Evolutionary conservation across 2,113 vertebrate genomes (phyloP).

Genomic region (Bombycilla garrulus): DNA sequence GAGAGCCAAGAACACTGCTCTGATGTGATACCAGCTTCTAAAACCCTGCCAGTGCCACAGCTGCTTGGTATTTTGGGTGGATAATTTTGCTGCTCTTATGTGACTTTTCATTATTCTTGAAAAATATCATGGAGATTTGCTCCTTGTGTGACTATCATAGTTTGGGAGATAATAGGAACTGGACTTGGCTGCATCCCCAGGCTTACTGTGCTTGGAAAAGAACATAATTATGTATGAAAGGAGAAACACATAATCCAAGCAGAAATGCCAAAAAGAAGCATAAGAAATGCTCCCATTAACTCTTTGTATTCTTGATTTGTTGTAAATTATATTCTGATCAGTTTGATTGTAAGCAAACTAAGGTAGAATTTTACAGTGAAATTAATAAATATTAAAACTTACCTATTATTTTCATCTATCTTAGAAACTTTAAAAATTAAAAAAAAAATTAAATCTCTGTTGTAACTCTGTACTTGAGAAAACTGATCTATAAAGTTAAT

Average conservation of each 20-base stretch:
- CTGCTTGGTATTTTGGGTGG: background rate
- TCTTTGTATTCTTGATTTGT: background rate
- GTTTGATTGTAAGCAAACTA: background rate
- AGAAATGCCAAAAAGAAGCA: background rate
- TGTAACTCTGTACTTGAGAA: background rate
- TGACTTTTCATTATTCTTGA: slow-evolving; percentile 10
- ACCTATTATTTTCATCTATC: background rate
- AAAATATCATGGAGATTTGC: background rate
- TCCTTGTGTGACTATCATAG: background rate
- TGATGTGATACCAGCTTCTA: background rate
- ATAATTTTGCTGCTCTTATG: slow-evolving; percentile 3
- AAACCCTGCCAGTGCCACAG: slow-evolving; percentile 1
- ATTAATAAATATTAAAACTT: background rate
- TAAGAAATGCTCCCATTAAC: background rate
- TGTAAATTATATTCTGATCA: background rate
- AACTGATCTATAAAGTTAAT: background rate
- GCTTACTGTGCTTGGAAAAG: background rate
- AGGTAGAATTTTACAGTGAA: background rate
- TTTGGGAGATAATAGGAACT: background rate
- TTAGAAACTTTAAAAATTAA: background rate
- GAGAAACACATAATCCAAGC: background rate
- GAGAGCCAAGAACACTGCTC: background rate
- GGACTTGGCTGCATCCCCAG: background rate
- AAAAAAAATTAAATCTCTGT: rapidly evolving
- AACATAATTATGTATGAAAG: background rate